Base-by-base conservation (phyloP, 1,140 invertebrate species). In the Drosophila pseudoananassae region DNA sequence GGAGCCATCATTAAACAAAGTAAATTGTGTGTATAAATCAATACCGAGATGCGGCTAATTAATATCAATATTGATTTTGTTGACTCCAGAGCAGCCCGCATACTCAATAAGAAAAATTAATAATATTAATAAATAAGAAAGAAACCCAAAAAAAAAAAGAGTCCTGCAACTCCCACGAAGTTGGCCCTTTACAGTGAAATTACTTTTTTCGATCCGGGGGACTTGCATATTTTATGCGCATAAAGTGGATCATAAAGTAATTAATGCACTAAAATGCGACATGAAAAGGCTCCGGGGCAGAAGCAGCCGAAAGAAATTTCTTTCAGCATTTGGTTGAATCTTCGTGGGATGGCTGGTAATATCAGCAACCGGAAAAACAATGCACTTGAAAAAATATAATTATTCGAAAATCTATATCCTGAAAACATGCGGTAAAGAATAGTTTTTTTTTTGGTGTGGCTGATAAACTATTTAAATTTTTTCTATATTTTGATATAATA, bases 201-300 rank as follows among this genome's bases (percentile, higher is more conserved):
- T 81, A 52, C 68, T 57, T 85, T 78, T 85, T 49, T 60, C 73
- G 65, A 60, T 73, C 40, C 50, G 5, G 38, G 9, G 46, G 17
- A 51, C 60, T 58, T 71, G 82, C 82, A 85, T 85, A 78, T 85
- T 85, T 85, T 70, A 87, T 84, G 81, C 63, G 12, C 73, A 85
- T 85, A 85, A 85, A 85, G 73, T 87, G 83, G 83, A 88, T 87
- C 85, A 90, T 90, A 84, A 90, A 90, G 87, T 90, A 90, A 90
- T 90, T 90, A 90, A 90, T 90, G 79, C 87, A 81, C 87, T 76
- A 73, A 90, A 90, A 90, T 90, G 87, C 87, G 87, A 90, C 87
- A 90, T 80, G 71, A 90, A 85, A 90, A 74, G 45, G 81, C 87
- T 75, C 29, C 17, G 76, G 77, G 87, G 58, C 15, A 20, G 36